Evolutionary conservation across 2,888 invertebrate species (phyloP), one percentile per base, ranked within the genome.

Genomic region (Hirtodrosophila duncani): DNA sequence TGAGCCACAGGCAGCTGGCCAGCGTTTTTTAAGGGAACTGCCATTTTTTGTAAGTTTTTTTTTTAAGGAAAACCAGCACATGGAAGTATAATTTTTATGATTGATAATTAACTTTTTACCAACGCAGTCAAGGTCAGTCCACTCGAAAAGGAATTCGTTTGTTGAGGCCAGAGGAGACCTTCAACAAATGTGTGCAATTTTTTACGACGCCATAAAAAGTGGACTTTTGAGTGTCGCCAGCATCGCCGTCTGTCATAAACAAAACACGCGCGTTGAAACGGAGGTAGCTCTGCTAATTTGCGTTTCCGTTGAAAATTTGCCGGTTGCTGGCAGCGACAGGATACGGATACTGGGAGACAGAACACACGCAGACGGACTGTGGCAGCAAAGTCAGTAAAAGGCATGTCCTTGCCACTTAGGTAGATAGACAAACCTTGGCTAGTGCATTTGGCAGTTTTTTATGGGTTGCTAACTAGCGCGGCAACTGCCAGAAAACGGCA

Each of bases 371-470:
- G 31, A 38, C 23, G 55, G 44, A 58, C 45, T 31, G 41, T 48
- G 39, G 34, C 52, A 48, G 49, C 37, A 34, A 30, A 60, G n/a
- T n/a, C n/a, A n/a, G n/a, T n/a, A n/a, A n/a, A n/a, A n/a, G n/a
- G n/a, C n/a, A n/a, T n/a, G 45, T 37, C 46, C 38, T 37, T 20
- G 57, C 48, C 63, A 50, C 59, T 59, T 74, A 74, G 74, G 79
- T 74, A 74, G 67, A 56, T 63, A 36, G 58, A 23, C 36, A 26
- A 31, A 37, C 38, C 48, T n/a, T 52, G 39, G 21, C 46, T 43
- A 34, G 26, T 70, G 63, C 63, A 68, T 71, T 79, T 71, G 77
- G 51, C 79, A 75, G 68, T 74, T 74, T 74, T 74, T 79, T 79
- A 75, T 63, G 34, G 33, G 48, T 34, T 56, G 60, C 60, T 42